phyloP scores from a whole-genome alignment of 64 coral and sea anemone genomes.

The Actinia equina region DNA sequence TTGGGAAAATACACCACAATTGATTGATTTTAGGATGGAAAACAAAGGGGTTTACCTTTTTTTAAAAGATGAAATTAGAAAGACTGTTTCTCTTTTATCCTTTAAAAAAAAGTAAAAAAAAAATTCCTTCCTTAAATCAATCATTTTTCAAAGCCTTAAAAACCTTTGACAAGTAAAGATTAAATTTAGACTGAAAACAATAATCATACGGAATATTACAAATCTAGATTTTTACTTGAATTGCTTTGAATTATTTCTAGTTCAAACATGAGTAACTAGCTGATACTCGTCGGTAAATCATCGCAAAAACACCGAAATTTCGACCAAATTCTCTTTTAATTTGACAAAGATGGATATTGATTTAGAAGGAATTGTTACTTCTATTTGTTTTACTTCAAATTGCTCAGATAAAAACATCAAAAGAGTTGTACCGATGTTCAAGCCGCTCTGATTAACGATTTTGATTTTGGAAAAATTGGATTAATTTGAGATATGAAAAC shows the following conservation, averaged over 20 bases:
- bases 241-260: neutral
- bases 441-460: conserved; percentile 4
- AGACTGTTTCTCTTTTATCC: no score
- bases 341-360: neutral
- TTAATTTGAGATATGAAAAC: neutral
- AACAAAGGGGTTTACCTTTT: neutral
- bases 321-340: neutral
- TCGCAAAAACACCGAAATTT: neutral
- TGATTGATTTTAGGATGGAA: neutral
- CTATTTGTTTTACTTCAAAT: neutral
- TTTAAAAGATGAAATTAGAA: no score
- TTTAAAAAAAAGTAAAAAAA: no score
- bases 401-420: conserved; percentile 5
- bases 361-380: neutral
- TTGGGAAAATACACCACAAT: neutral
- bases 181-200: neutral
- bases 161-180: neutral
- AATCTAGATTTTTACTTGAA: neutral
- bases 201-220: neutral
- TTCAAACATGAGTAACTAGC: neutral
- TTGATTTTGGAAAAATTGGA: neutral
- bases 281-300: neutral
- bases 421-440: neutral
- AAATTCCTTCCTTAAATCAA: no score
- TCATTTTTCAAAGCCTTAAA: no score